Evolutionary conservation across 2,797 vertebrate genomes (phyloP).

Genomic region (Macrochelys suwanniensis): DNA sequence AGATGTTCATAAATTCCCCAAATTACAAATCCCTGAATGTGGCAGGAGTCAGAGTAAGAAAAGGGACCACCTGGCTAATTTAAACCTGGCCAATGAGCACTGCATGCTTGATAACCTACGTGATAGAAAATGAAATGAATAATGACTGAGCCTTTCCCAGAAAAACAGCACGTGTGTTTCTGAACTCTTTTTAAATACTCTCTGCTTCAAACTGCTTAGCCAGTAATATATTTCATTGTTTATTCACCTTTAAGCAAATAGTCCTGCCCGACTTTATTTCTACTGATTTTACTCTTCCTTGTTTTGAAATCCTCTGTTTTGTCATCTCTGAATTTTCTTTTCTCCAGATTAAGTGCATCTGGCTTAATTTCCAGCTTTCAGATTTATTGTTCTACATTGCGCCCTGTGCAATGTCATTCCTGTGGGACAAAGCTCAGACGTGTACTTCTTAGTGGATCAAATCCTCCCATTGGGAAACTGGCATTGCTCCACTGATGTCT

Average conservation of each 20-base stretch:
- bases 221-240: background rate
- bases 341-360: background rate
- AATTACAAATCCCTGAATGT: background rate
- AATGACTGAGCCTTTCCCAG: background rate
- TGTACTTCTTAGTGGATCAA: background rate
- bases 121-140: background rate
- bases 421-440: background rate
- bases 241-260: background rate
- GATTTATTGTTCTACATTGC: background rate
- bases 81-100: background rate
- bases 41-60: background rate
- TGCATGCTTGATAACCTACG: rapidly evolving
- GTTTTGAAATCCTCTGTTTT: background rate
- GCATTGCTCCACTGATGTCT: background rate
- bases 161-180: background rate
- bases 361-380: background rate
- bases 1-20: background rate
- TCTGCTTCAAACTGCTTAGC: background rate
- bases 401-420: background rate
- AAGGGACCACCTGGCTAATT: rapidly evolving
- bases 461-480: background rate
- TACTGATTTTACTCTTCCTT: background rate
- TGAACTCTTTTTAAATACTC: background rate
- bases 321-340: background rate
- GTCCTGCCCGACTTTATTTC: background rate